These are phyloP conservation scores for Pristionchus japonicus DNA, from an alignment of 2,888 invertebrate genomes.

Conservation along the genomic window DNA sequence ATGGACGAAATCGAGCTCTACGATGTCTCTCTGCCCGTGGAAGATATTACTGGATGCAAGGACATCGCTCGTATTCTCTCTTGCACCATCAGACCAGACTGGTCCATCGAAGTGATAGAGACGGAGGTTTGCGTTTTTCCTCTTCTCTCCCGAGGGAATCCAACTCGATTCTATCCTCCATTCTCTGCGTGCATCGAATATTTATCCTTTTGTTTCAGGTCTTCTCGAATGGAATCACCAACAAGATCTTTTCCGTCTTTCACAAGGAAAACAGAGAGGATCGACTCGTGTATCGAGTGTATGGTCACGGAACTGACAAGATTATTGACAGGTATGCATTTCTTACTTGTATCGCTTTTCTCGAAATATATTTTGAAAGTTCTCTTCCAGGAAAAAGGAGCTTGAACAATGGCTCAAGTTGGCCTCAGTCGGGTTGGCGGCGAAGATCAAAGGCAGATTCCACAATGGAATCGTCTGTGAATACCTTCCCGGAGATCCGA, in stretches of 20 bases:
- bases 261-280: constrained; percentile 51
- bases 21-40: constrained; percentile 2
- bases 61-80: background rate
- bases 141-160: background rate
- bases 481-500: constrained; percentile 82
- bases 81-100: constrained; percentile 47
- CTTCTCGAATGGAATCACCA: constrained; percentile 74
- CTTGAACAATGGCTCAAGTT: constrained; percentile 64
- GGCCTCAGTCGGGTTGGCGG: constrained; percentile 81
- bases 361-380: background rate
- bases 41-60: constrained; percentile 23
- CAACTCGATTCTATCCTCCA: background rate
- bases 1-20: constrained; percentile 23
- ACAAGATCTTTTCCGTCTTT: constrained; percentile 69
- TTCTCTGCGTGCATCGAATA: background rate
- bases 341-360: background rate
- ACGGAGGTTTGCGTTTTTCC: constrained; percentile 48
- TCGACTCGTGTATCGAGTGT: constrained; percentile 73
- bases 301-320: constrained; percentile 73
- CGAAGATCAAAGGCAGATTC: constrained; percentile 90
- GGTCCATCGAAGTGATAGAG: constrained; percentile 43
- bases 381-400: constrained; percentile 52
- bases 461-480: constrained; percentile 93
- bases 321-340: constrained; percentile 70
- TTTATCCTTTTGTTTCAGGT: constrained; percentile 54